Conservation (phyloP, 2,888 invertebrate genomes). For the Prosapia bicincta region DNA sequence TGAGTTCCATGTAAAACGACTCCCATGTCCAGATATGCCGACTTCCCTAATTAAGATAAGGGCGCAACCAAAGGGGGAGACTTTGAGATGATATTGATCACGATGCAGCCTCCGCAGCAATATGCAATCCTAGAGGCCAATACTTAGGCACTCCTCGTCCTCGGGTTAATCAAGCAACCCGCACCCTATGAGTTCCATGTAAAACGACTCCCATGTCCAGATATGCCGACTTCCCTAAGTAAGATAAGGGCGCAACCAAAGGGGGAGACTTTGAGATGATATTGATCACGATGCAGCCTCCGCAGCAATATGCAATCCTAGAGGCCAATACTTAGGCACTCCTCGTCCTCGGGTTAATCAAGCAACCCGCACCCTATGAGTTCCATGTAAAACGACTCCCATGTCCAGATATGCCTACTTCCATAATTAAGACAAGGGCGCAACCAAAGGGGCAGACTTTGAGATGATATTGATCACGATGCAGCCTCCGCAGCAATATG, state of each 20-base stretch:
- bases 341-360: not conserved
- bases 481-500: not conserved
- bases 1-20: too few relatives aligned
- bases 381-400: too few relatives aligned
- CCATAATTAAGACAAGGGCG: not conserved
- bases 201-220: too few relatives aligned
- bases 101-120: not conserved
- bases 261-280: not conserved
- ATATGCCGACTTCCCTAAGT: not conserved
- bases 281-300: not conserved
- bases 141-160: not conserved
- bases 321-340: not conserved
- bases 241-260: not conserved
- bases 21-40: not conserved
- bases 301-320: not conserved
- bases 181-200: too few relatives aligned
- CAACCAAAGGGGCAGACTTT: not conserved
- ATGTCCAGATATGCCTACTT: not conserved
- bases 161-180: not conserved
- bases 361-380: too few relatives aligned
- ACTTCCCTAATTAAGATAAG: not conserved
- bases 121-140: not conserved
- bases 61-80: conserved; percentile 2
- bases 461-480: not conserved
- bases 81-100: not conserved